Evolutionary conservation across 2,888 invertebrate species (phyloP), one percentile per base, ranked within the genome.

Genomic region (Erebia epiphron): DNA sequence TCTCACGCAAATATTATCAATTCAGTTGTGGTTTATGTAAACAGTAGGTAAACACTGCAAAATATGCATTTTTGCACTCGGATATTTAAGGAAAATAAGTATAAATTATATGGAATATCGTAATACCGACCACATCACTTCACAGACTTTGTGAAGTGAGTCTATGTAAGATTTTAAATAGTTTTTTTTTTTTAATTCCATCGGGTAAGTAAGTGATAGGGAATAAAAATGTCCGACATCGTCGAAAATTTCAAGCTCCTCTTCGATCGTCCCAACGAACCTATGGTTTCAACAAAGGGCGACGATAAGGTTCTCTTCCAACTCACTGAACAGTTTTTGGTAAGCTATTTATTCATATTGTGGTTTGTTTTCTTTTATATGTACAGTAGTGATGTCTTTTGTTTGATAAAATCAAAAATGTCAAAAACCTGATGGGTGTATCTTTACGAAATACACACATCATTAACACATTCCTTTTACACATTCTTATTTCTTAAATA

Each of bases 211-310:
- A 49, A 14, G 49, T n/a, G 18, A 46, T n/a, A 9, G 49, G 18
- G 13, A 7, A 4, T 66, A 43, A 86, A 80, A 79, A 92, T 91
- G 91, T 73, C 82, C 10, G 73, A 84, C 71, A 70, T 84, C 1
- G 52, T 69, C 0, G 75, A 83, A 9, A 83, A 82, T 77, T 78
- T 94, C 13, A 73, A 80, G 73, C 82, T 92, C 70, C 83, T 96
- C 75, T 95, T 95, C 79, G 95, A 95, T 79, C 93, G 95, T 46
- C 95, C 95, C 0, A 88, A 90, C 54, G 95, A 95, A 80, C 93
- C 95, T 0, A 83, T 95, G 68, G 94, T 95, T 75, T 92, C 94
- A 18, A 94, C 95, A 0, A 96, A 95, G 79, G 95, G 95, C 11
- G 95, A 95, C 0, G 79, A 92, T 0, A 94, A 94, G 72, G 88